Evolutionary conservation across 2,113 vertebrate genomes (phyloP), one percentile per base, ranked within the genome.

Genomic region (Lates calcarifer): DNA sequence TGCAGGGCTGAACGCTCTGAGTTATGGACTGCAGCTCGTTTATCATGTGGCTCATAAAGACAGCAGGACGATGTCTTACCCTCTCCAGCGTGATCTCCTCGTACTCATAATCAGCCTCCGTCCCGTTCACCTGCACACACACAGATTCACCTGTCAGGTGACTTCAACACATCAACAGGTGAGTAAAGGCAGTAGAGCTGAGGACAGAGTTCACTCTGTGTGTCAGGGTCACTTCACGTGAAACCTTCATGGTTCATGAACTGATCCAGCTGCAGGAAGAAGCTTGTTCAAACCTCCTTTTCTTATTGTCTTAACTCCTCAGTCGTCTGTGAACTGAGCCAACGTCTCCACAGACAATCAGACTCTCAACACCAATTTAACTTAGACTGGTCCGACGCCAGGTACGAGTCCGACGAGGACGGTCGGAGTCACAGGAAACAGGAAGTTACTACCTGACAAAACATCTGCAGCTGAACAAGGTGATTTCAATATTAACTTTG

Each of bases 11-110:
- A 11, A 5, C 12, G 0, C 14, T 62, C 4, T 1, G 22, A 81
- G 63, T 28, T 14, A 3, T 55, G 29, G 20, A 5, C 53, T 1
- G 28, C 20, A 0, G 26, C 28, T 26, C 14, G 14, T 55, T 73
- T 24, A 55, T 73, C 20, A 55, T 24, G 66, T 31, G 65, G 64
- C 67, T 63, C 7, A 0, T 61, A 75, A 61, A 68, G 55, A 58
- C n/a, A n/a, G n/a, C n/a, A n/a, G n/a, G n/a, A n/a, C 13, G n/a
- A 22, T 12, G 5, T 18, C 91, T 95, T 90, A 99, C 98, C 97
- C 98, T 93, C 95, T 99, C 98, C 91, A 99, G 95, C 24, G 97
- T 99, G 93, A 99, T 99, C 95, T 99, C 98, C 94, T 99, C 98
- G 92, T 99, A 99, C 90, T 99, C 98, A 26, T 96, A 99, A 79